Base-by-base conservation (phyloP, 1,140 invertebrate species). In the Cheumatopsyche charites region DNA sequence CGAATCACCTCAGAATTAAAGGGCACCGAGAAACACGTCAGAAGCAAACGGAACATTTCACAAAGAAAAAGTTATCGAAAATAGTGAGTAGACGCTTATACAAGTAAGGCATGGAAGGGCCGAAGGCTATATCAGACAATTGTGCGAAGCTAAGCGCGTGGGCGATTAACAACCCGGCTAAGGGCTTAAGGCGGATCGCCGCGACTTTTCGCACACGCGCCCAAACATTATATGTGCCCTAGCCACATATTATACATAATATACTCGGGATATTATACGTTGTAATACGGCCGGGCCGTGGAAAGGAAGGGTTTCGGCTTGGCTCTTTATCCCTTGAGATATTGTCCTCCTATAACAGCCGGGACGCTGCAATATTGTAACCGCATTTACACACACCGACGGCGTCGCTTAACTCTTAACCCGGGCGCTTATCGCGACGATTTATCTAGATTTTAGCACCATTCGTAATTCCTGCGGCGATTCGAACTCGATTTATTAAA, bases 91-190 rank as follows among this genome's bases (percentile, higher is more conserved):
- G 7, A 43, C 19, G 13, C 47, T 15, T n/a, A 49, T 15, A 49
- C 19, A 21, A n/a, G 4, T n/a, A 21, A 15, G n/a, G 19, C 47
- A 41, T 13, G 4, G 29, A 21, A 47, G 43, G 21, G 63, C 63
- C 63, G 2, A 17, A 47, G 63, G 63, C 25, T 47, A 49, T 67
- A 29, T 49, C 42, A 67, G 63, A 67, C 63, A 67, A 67, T 67
- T 67, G 63, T 49, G 63, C 36, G 63, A 47, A 49, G 45, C 63
- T 67, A 62, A 71, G 62, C 58, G 62, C 70, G 70, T 47, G 70
- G 36, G 70, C 47, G 67, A 71, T 71, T 71, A 71, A 71, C 70
- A 71, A 71, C 70, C 70, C 58, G 70, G 70, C 70, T 71, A 63
- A 71, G 26, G 70, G 70, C 70, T 71, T 71, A 71, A 52, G 58